Conservation (phyloP, 2,113 vertebrate species). For the Pagrus major region DNA sequence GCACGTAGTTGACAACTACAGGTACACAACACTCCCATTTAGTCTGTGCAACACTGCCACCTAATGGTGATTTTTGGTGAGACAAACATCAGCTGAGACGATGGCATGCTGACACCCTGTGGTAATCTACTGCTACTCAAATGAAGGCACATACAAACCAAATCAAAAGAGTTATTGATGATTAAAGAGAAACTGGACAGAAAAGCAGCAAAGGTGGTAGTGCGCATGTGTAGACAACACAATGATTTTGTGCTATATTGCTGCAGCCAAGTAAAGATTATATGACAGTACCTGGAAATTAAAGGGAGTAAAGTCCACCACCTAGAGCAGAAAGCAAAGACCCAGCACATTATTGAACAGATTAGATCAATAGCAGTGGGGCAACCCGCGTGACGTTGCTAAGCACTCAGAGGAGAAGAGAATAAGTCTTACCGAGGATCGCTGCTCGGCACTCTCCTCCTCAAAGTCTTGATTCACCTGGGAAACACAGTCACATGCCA, state of each 20-base stretch:
- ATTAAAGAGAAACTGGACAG: not conserved
- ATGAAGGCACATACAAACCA: not conserved
- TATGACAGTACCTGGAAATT: slow-evolving; percentile 85
- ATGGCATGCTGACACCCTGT: slow-evolving; percentile 56
- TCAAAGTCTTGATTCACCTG: slow-evolving; percentile 97
- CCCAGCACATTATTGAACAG: slow-evolving; percentile 38
- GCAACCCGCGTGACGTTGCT: not conserved
- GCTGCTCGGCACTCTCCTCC: slow-evolving; percentile 93
- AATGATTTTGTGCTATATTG: not conserved
- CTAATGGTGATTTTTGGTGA: slow-evolving; percentile 42
- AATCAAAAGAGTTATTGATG: not conserved
- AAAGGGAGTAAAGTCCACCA: slow-evolving; percentile 86
- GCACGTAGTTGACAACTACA: not conserved
- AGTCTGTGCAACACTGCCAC: slow-evolving; percentile 56
- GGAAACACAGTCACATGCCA: slow-evolving; percentile 52
- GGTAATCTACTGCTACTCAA: slow-evolving; percentile 40
- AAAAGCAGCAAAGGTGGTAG: slow-evolving; percentile 1
- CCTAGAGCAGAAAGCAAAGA: slow-evolving; percentile 77
- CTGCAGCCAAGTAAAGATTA: slow-evolving; percentile 23
- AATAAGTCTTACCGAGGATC: slow-evolving; percentile 90
- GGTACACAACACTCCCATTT: not conserved
- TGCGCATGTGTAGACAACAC: not conserved
- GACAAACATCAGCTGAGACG: not conserved
- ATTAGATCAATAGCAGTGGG: slow-evolving; percentile 1
- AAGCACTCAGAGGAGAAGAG: not conserved